phyloP scores from a whole-genome alignment of 2,113 vertebrate species.

The Danionella cerebrum region DNA sequence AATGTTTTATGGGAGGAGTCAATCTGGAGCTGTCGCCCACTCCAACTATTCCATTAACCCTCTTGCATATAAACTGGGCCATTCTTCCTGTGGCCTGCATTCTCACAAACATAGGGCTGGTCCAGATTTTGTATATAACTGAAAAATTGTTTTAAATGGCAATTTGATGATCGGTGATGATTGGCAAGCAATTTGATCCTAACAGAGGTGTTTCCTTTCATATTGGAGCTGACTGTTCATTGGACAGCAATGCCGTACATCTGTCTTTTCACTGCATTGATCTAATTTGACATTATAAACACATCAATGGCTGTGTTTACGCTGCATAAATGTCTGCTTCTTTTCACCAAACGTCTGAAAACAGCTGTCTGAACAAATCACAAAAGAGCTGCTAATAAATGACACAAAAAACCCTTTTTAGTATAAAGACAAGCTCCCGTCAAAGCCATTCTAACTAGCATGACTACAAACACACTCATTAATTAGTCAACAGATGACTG shows the following conservation, averaged over 20 bases:
- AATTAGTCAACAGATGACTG: conserved; percentile 37
- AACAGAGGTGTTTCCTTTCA: too few relatives aligned
- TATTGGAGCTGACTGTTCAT: neutral
- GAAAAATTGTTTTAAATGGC: too few relatives aligned
- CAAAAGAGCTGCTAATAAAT: neutral
- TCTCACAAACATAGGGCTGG: too few relatives aligned
- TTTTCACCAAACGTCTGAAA: neutral
- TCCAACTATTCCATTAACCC: too few relatives aligned
- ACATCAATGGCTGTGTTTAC: neutral
- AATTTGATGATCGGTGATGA: too few relatives aligned
- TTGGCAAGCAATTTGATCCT: too few relatives aligned
- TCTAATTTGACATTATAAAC: neutral
- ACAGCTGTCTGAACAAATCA: neutral
- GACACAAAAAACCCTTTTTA: neutral
- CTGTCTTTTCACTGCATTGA: neutral
- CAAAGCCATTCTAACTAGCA: conserved; percentile 35
- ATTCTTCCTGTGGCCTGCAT: too few relatives aligned
- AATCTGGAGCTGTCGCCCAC: too few relatives aligned
- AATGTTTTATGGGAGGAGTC: too few relatives aligned
- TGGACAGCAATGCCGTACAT: too few relatives aligned
- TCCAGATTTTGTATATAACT: too few relatives aligned
- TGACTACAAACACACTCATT: conserved; percentile 42
- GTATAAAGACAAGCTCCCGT: conserved; percentile 32
- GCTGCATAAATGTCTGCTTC: neutral
- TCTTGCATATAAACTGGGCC: too few relatives aligned